Base-by-base conservation (phyloP, 2,797 vertebrate species). In the Diplodus sargus region DNA sequence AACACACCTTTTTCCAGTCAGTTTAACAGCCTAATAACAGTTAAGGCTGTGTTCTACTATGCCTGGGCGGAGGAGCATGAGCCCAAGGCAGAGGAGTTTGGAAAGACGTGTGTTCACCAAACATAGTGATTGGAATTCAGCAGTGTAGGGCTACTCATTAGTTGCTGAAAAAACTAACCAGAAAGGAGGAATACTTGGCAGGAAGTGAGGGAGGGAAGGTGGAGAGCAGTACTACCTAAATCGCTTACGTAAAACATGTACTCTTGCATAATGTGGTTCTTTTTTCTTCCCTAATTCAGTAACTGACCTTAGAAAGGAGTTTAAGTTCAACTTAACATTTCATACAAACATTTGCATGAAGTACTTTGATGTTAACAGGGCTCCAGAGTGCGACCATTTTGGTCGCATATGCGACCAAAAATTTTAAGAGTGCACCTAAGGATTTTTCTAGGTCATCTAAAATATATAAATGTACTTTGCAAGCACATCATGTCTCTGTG, bases 121-220 rank as follows among this genome's bases (percentile, higher is more conserved):
- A 64, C 23, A 11, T 15, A 49, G 43, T 88, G 78, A 87, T 74
- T 80, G 82, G 66, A 91, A 89, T 75, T 43, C 42, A 58, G 2
- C 18, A 18, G 25, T 42, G 64, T 17, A 53, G 30, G 45, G 43
- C 76, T 34, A 9, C 83, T 68, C 76, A 78, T 42, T 0, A 23
- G 68, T 56, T 90, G 59, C 82, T 74, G 30, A 82, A 79, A 88
- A 89, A 86, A 86, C n/a, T 73, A 58, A 87, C 53, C 64, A 85
- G 51, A 85, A 62, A 84, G 42, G 64, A 87, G 73, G 89, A 91
- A n/a, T n/a, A n/a, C n/a, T n/a, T n/a, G 57, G 45, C 72, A 70
- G 66, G 71, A 80, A 89, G 82, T 79, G 79, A 88, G 79, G 82
- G 83, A 87, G 76, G 79, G 65, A 60, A 70, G 71, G 81, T 66